Evolutionary conservation across 2,113 vertebrate genomes (phyloP), one percentile per base, ranked within the genome.

Genomic region (Tupaia tana): DNA sequence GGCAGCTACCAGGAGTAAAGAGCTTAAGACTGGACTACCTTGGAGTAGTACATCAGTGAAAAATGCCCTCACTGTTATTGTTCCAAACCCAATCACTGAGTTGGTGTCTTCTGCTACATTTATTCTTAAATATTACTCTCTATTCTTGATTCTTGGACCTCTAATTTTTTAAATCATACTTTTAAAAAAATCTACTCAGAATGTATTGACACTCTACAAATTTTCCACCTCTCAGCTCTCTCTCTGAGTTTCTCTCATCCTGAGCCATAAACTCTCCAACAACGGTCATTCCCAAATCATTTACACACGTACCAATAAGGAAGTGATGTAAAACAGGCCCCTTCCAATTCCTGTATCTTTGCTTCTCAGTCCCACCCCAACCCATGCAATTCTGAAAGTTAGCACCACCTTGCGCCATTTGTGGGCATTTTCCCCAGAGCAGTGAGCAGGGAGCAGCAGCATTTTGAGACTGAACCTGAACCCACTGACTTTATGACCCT

Each of bases 141-240:
- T 67, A 14, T 25, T 64, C 29, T 89, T 74, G n/a, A 79, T 61
- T 19, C 59, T 56, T 58, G 1, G 14, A 13, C 34, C 2, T 93
- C 58, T 12, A 71, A 27, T 90, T 94, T 43, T 67, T 84, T 84
- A 75, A 94, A 70, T 94, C 27, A 67, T 22, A 58, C 29, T 77
- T 81, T 91, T 87, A 91, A 93, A 93, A 59, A 90, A 93, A 80
- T 83, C 66, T 56, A 20, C 13, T 81, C 69, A 88, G 61, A 58
- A 19, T 22, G 14, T 43, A 4, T 73, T 85, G 43, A 71, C 61
- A 10, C 6, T 64, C 19, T 84, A 52, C 25, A 78, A 89, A 73
- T 14, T 15, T 86, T 34, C 59, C 27, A 64, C 24, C 54, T 81
- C 24, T 80, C 54, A 64, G 15, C 54, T 52, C 20, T 79, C 18